Conservation (phyloP, 2,113 vertebrate genomes). For the Propithecus coquereli region DNA sequence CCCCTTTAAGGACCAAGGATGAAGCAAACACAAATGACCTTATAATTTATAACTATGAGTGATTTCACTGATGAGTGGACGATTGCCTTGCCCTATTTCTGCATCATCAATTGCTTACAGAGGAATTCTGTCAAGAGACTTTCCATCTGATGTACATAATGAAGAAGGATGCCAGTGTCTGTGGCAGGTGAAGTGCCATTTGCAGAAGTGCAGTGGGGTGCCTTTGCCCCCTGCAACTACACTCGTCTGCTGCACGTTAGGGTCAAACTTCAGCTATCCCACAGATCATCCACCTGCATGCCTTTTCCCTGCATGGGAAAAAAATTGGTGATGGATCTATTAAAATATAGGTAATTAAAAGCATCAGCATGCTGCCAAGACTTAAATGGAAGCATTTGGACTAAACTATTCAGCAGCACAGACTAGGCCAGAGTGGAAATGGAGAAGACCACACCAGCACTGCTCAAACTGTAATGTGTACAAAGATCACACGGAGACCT, state of each 20-base stretch:
- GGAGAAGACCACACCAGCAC: not conserved
- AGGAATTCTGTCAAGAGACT: not conserved
- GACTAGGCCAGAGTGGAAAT: not conserved
- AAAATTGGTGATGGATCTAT: not conserved
- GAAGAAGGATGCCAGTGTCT: not conserved
- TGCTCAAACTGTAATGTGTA: not conserved
- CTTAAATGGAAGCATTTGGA: not conserved
- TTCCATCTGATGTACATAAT: not conserved
- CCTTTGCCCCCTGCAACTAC: not conserved
- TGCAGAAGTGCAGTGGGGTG: not conserved
- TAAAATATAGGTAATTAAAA: not conserved
- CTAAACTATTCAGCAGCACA: not conserved
- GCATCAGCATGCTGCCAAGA: not conserved
- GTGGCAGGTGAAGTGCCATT: not conserved
- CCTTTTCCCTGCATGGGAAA: not conserved
- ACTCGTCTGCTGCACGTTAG: not conserved
- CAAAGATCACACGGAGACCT: not conserved
- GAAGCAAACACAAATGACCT: not conserved
- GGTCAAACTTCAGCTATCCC: not conserved
- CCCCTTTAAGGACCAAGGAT: not conserved
- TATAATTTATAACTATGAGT: not conserved
- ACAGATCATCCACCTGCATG: not conserved
- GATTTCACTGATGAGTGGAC: not conserved
- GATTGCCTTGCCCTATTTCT: not conserved
- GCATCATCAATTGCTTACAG: not conserved